Conservation (phyloP, 2,113 vertebrate genomes). For the Neomonachus schauinslandi region DNA sequence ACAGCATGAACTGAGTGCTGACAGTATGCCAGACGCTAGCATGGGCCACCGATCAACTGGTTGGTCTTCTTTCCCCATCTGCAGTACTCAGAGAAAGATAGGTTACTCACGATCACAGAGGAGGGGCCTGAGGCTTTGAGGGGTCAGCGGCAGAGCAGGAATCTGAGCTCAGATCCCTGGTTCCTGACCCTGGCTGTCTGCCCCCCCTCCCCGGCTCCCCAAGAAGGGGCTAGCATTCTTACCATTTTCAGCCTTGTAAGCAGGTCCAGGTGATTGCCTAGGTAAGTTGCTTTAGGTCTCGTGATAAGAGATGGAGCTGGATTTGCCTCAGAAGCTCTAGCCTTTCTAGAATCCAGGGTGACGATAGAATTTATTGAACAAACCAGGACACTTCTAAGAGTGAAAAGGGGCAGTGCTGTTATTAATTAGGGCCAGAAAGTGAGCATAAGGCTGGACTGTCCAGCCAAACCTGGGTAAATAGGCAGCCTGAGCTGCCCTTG, state of each 20-base stretch:
- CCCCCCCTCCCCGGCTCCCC: background rate
- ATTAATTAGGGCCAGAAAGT: background rate
- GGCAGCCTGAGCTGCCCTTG: background rate
- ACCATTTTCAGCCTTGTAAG: background rate
- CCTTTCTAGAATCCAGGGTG: background rate
- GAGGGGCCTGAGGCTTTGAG: background rate
- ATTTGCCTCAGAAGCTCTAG: background rate
- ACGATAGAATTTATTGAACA: background rate
- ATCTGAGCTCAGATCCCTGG: background rate
- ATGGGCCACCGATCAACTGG: accelerated
- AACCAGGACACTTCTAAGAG: background rate
- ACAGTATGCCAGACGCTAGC: accelerated
- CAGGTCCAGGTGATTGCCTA: background rate
- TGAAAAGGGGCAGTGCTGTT: background rate
- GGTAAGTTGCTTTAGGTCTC: background rate
- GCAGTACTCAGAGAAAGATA: background rate
- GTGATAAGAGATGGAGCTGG: background rate
- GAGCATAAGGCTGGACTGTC: background rate
- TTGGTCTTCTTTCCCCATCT: background rate
- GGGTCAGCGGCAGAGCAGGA: background rate
- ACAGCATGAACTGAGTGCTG: accelerated
- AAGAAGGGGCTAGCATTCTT: background rate
- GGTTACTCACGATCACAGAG: background rate
- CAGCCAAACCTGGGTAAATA: background rate
- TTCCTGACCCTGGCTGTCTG: background rate